Evolutionary conservation across 2,113 vertebrate species (phyloP).

Genomic region (Uropsilus gracilis): DNA sequence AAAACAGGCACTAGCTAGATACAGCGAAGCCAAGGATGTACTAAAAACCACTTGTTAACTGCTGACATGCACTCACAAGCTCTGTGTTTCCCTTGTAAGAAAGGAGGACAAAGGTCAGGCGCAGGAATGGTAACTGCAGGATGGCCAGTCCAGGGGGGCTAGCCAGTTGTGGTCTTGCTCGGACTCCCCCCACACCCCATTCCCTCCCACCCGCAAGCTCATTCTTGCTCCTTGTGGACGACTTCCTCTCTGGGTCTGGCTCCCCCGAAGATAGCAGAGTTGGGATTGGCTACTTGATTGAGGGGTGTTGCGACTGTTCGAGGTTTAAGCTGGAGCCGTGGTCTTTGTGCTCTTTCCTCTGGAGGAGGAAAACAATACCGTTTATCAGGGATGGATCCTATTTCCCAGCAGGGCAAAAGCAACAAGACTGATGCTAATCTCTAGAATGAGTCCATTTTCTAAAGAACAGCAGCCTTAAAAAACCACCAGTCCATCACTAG

Average conservation of each 20-base stretch:
- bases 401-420: not conserved
- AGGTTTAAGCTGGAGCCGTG: conserved; percentile 97
- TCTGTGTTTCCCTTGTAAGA: conserved; percentile 89
- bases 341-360: conserved; percentile 98
- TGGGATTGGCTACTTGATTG: conserved; percentile 99
- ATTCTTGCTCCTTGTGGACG: conserved; percentile 92
- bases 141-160: conserved; percentile 84
- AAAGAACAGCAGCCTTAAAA: not conserved
- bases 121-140: conserved; percentile 89
- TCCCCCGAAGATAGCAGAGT: conserved; percentile 98
- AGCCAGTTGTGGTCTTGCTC: conserved; percentile 82
- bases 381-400: not conserved
- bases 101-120: conserved; percentile 86
- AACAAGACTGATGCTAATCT: not conserved
- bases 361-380: conserved; percentile 4
- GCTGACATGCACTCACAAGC: conserved; percentile 96
- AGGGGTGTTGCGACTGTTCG: conserved; percentile 96
- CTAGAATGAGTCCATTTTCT: not conserved
- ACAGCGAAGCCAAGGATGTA: conserved; percentile 92
- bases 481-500: not conserved
- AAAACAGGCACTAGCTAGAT: conserved; percentile 92
- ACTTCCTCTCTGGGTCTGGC: conserved; percentile 98
- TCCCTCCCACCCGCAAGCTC: conserved; percentile 84
- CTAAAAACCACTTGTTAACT: conserved; percentile 93
- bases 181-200: conserved; percentile 73